Conservation (phyloP, 2,113 vertebrate species). For the Microcebus jonahi region DNA sequence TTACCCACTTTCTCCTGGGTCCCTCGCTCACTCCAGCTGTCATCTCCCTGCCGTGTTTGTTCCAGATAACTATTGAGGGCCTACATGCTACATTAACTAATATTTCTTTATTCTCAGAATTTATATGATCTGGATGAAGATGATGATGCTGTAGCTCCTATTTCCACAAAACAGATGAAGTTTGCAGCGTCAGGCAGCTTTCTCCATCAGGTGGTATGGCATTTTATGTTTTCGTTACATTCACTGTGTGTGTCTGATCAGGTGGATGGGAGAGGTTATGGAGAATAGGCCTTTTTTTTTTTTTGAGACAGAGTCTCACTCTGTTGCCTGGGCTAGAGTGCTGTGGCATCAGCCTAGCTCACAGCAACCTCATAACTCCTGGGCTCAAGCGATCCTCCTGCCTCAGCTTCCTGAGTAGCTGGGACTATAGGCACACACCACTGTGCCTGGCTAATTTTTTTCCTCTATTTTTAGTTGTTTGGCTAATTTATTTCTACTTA, state of each 20-base stretch:
- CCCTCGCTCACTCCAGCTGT: not conserved
- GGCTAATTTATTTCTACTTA: too few relatives aligned
- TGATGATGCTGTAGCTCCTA: constrained; percentile 81
- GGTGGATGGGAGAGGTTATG: not conserved
- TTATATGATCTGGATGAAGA: constrained; percentile 86
- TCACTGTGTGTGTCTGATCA: not conserved
- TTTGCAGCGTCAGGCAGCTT: constrained; percentile 88
- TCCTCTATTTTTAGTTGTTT: too few relatives aligned
- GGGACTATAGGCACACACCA: too few relatives aligned
- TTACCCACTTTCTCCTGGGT: not conserved
- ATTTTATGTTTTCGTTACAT: not conserved
- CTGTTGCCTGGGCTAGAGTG: too few relatives aligned
- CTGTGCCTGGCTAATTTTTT: too few relatives aligned
- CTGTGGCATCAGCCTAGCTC: too few relatives aligned
- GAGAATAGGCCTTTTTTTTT: too few relatives aligned
- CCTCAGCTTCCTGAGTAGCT: too few relatives aligned
- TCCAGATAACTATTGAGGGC: not conserved
- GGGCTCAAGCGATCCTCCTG: too few relatives aligned
- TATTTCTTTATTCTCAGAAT: constrained; percentile 73
- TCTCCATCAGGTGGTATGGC: constrained; percentile 87
- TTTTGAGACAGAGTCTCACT: too few relatives aligned
- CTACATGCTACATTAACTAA: not conserved
- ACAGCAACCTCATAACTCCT: too few relatives aligned
- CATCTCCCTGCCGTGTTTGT: not conserved
- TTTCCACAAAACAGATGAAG: constrained; percentile 93